A percentile compares a stretch with the other conserved stretches of the same genome.
phyloP scores from a whole-genome alignment of 2,113 vertebrate species.

The Fulmarus glacialis region DNA sequence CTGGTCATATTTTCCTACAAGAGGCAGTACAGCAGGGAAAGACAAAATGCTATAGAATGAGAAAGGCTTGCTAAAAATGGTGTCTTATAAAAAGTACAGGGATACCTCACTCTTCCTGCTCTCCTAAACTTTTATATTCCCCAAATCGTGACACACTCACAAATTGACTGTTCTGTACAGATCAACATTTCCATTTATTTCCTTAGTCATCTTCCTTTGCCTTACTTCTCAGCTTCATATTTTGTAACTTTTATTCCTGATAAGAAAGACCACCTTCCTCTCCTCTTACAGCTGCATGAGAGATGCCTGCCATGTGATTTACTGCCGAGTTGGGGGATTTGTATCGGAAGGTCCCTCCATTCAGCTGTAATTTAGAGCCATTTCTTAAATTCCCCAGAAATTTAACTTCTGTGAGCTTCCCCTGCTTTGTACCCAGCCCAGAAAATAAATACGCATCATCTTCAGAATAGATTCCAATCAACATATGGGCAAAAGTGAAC shows the following conservation, averaged over 20 bases:
- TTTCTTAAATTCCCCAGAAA: conserved; percentile 62
- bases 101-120: background rate
- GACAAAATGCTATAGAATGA: background rate
- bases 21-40: background rate
- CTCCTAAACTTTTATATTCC: background rate
- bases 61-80: background rate
- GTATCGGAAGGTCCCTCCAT: background rate
- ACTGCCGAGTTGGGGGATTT: background rate
- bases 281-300: background rate
- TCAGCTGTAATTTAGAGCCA: conserved; percentile 74
- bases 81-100: background rate
- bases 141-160: background rate
- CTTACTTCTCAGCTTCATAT: background rate
- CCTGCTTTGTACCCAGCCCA: background rate
- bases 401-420: conserved; percentile 23
- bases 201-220: background rate
- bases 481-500: conserved; percentile 55
- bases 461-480: conserved; percentile 17
- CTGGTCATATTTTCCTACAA: background rate
- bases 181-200: background rate
- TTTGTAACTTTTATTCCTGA: background rate
- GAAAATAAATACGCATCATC: conserved; percentile 59
- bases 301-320: conserved; percentile 60
- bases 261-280: background rate
- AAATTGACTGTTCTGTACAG: background rate